A percentile compares a stretch with the other conserved stretches of the same genome.
phyloP scores from a whole-genome alignment of 2,113 vertebrate species.

The Orcinus orca region DNA sequence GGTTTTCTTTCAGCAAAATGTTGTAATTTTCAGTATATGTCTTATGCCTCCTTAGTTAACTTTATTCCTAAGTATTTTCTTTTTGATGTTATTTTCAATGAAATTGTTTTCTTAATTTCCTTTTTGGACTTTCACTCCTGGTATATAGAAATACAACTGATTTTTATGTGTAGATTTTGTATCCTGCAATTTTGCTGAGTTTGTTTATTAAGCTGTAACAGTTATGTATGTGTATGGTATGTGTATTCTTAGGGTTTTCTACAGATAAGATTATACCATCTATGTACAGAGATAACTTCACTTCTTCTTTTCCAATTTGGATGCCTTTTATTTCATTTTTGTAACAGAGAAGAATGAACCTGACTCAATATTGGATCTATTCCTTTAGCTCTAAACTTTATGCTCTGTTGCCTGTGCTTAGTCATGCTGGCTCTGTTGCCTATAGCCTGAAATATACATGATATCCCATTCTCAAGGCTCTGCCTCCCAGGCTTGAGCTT shows the following conservation, averaged over 20 bases:
- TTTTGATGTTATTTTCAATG: background rate
- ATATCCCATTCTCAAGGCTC: too few species aligned
- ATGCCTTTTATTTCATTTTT: background rate
- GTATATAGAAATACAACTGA: background rate
- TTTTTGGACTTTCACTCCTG: background rate
- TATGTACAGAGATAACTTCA: background rate
- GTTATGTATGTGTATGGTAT: background rate
- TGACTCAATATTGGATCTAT: too few species aligned
- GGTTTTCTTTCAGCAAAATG: background rate
- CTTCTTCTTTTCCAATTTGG: background rate
- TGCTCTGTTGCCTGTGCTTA: too few species aligned
- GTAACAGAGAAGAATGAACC: too few species aligned
- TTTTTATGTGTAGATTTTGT: background rate
- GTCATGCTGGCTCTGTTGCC: too few species aligned
- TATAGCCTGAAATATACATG: too few species aligned
- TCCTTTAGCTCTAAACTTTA: too few species aligned
- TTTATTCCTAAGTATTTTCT: background rate
- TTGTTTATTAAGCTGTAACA: background rate
- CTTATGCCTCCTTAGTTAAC: background rate
- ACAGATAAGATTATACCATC: background rate
- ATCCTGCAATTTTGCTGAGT: background rate
- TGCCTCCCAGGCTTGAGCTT: too few species aligned
- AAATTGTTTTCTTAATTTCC: background rate
- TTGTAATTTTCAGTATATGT: background rate
- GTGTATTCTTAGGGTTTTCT: background rate